Conservation (phyloP, 2,113 vertebrate genomes). For the Uropsilus gracilis region DNA sequence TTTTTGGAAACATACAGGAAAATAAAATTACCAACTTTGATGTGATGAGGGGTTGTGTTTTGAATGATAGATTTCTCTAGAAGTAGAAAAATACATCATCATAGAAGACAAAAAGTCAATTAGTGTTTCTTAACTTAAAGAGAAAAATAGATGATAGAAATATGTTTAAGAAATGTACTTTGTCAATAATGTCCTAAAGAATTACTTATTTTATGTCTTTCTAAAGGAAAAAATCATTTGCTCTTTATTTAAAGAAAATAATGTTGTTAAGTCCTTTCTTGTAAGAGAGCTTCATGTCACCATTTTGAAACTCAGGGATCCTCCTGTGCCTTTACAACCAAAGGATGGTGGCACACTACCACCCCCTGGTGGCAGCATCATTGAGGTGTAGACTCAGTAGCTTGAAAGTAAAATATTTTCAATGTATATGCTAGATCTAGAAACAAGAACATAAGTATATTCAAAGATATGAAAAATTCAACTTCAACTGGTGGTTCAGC, state of each 20-base stretch:
- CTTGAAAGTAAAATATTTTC: background rate
- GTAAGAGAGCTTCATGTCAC: background rate
- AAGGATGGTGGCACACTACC: background rate
- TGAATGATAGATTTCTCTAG: background rate
- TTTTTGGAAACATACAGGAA: background rate
- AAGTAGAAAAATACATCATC: background rate
- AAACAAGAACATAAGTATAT: background rate
- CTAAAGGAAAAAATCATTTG: background rate
- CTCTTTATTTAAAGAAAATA: conserved; percentile 22
- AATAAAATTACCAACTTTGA: background rate
- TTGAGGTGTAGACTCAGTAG: background rate
- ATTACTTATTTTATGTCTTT: background rate
- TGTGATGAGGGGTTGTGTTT: background rate
- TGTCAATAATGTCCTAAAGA: background rate
- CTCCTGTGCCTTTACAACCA: background rate
- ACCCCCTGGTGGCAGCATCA: conserved; percentile 59
- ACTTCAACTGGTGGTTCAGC: background rate
- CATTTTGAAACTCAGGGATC: conserved; percentile 34
- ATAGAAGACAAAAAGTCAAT: background rate
- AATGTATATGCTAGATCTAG: background rate
- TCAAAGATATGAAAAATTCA: conserved; percentile 8
- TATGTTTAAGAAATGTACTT: background rate
- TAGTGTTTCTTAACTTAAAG: background rate
- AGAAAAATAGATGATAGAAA: background rate
- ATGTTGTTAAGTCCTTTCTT: background rate